Evolutionary conservation across 2,113 vertebrate species (phyloP).

Genomic region (Melanerpes formicivorus): DNA sequence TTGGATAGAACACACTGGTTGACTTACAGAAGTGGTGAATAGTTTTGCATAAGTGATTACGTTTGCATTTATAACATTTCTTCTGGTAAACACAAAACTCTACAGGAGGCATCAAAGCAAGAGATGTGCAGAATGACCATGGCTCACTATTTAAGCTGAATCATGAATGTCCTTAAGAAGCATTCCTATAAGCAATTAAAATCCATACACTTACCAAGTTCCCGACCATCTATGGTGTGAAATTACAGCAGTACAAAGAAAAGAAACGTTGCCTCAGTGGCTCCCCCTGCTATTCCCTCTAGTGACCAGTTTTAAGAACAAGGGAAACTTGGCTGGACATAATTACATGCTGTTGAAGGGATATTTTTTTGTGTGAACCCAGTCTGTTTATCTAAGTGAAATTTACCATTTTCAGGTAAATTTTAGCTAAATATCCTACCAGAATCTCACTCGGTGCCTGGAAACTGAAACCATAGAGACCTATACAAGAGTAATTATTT

Average conservation of each 20-base stretch:
- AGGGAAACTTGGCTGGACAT: neutral
- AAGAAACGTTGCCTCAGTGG: neutral
- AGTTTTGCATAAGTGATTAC: neutral
- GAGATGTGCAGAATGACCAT: neutral
- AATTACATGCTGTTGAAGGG: neutral
- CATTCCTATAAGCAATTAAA: neutral
- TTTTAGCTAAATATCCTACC: neutral
- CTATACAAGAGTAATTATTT: neutral
- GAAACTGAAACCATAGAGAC: neutral
- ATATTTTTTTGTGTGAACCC: neutral
- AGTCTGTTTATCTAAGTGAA: neutral
- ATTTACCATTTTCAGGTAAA: neutral
- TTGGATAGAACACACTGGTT: neutral
- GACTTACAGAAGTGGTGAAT: neutral
- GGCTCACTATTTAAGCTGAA: neutral
- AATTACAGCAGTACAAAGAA: neutral
- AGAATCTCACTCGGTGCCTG: neutral
- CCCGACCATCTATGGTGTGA: neutral
- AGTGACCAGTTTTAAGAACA: neutral
- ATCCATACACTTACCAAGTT: neutral
- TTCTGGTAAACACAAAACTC: neutral
- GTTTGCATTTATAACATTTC: neutral
- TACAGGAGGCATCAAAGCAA: neutral
- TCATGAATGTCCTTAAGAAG: neutral
- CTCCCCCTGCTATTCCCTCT: neutral